Conservation (phyloP, 2,797 vertebrate species). For the Malacoctenus gilli region DNA sequence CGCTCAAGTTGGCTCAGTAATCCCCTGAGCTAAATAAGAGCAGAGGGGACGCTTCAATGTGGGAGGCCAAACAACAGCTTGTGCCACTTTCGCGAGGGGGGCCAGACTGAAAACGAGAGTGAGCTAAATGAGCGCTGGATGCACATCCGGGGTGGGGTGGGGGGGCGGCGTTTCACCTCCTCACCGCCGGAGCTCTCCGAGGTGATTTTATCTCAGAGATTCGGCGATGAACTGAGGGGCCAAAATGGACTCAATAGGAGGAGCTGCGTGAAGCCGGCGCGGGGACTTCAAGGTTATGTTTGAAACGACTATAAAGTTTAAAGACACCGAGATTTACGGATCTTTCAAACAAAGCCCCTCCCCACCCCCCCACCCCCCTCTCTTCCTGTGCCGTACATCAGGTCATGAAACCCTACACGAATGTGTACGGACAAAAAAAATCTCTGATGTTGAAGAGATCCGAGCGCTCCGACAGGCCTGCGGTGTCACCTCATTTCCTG, state of each 20-base stretch:
- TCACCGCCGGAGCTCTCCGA: background rate
- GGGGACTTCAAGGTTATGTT: slow-evolving; percentile 9
- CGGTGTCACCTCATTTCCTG: slow-evolving; percentile 19
- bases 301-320: slow-evolving; percentile 17
- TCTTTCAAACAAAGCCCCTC: slow-evolving; percentile 46
- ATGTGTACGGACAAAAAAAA: slow-evolving; percentile 4
- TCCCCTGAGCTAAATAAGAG: slow-evolving; percentile 63
- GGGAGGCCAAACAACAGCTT: slow-evolving; percentile 57
- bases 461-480: slow-evolving; percentile 6
- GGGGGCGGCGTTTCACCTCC: background rate
- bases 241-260: background rate
- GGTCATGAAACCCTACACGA: slow-evolving; percentile 35
- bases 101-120: slow-evolving; percentile 43
- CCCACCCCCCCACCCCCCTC: too few relatives aligned
- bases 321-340: slow-evolving; percentile 28
- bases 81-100: slow-evolving; percentile 53
- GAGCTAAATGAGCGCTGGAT: slow-evolving; percentile 36
- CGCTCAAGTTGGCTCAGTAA: slow-evolving; percentile 70
- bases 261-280: background rate
- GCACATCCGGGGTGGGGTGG: too few relatives aligned
- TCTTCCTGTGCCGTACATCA: slow-evolving; percentile 16
- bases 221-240: slow-evolving; percentile 3
- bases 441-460: slow-evolving; percentile 29
- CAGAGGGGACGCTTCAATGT: slow-evolving; percentile 38
- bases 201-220: slow-evolving; percentile 9